Evolutionary conservation across 2,888 invertebrate species (phyloP), one percentile per base, ranked within the genome.

Genomic region (Stenotaenia linearis): DNA sequence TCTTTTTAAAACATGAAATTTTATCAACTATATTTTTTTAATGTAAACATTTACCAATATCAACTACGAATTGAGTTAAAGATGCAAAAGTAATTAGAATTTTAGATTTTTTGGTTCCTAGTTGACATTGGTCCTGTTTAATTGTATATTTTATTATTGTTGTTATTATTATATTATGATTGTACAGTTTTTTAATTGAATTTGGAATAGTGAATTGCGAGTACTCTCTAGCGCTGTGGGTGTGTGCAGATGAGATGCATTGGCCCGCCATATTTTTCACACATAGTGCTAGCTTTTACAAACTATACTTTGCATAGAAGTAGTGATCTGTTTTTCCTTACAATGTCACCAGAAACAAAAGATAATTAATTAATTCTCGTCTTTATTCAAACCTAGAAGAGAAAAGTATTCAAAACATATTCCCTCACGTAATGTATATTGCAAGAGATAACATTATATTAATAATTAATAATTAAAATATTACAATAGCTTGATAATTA

Each of bases 271-370:
- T 78, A 78, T 25, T 77, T 35, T 45, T 50, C 40, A 56, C 56
- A 56, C 56, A 23, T 78, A 78, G 78, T 78, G 78, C 78, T 78
- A 78, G 78, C 78, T 78, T 77, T 77, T 78, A 78, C 78, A 78
- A 78, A 78, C 78, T 78, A 78, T 78, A 78, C 78, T 78, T 78
- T 78, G 78, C 78, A 78, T 78, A 78, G 78, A 78, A 78, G 78
- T 78, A 78, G 78, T 78, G 78, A 78, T 78, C 25, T 32, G 56
- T 56, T 56, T 56, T 56, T 56, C 56, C 56, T 56, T 18, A 40
- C n/a, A 77, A 32, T 35, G 30, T 37, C 37, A 35, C 77, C 35
- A 10, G 21, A 18, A 21, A 56, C n/a, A 56, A 50, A 50, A 10
- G 21, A 50, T 15, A 50, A 21, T n/a, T n/a, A 56, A 6, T 10